Evolutionary conservation across 2,888 invertebrate species (phyloP).

Genomic region (Catonia carolina): DNA sequence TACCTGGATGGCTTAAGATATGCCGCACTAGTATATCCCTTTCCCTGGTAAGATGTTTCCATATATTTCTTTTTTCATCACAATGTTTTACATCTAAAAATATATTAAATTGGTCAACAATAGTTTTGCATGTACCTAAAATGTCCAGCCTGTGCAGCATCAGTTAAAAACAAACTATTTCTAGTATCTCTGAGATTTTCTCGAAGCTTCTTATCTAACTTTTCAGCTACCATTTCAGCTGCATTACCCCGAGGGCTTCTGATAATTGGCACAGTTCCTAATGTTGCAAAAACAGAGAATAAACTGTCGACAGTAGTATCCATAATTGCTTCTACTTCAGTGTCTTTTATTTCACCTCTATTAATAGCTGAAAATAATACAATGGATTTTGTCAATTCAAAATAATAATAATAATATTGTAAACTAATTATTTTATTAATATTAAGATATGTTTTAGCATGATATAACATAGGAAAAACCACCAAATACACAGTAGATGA

Average conservation of each 20-base stretch:
- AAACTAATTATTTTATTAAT: neutral
- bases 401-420: conserved; percentile 2
- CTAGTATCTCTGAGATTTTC: conserved; percentile 95
- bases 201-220: conserved; percentile 91
- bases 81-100: too few species aligned
- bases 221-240: conserved; percentile 96
- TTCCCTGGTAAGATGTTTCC: too few species aligned
- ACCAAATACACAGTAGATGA: too few species aligned
- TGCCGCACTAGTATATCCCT: too few species aligned
- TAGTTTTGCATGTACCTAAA: conserved; percentile 46
- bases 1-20: too few species aligned
- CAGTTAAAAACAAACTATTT: conserved; percentile 89
- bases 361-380: conserved; percentile 74
- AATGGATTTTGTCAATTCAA: neutral
- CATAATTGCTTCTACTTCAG: conserved; percentile 91
- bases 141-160: conserved; percentile 65
- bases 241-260: conserved; percentile 91
- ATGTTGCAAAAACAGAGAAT: conserved; percentile 95
- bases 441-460: neutral
- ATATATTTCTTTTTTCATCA: too few species aligned
- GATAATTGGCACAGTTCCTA: conserved; percentile 83
- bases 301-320: conserved; percentile 92
- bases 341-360: conserved; percentile 86
- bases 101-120: too few species aligned
- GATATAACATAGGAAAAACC: too few species aligned